Evolutionary conservation across 2,888 invertebrate genomes (phyloP), one percentile per base, ranked within the genome.

Genomic region (Drosophila anomelani): DNA sequence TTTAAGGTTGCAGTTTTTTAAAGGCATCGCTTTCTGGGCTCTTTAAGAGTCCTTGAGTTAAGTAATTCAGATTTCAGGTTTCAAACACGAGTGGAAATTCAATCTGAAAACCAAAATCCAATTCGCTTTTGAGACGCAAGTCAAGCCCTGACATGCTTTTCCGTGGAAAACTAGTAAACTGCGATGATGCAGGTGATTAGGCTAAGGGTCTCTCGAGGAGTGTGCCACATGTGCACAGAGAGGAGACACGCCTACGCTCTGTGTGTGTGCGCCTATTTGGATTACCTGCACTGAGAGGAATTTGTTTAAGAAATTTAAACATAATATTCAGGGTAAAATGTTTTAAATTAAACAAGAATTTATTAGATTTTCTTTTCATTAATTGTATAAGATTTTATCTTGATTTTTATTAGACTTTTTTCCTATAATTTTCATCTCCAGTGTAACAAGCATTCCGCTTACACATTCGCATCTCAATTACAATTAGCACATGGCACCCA

Each of bases 401-500:
- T 0, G 3, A 34, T 51, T 34, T 51, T 51, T 20, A 34, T 34
- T 6, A 3, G 34, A n/a, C 13, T 6, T 39, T 39, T n/a, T 13
- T 39, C 0, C 9, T 4, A 41, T 13, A 13, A 57, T 41, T 29
- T 43, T 36, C 2, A 6, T 1, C 15, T 20, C 26, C 34, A 64
- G 64, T 66, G 64, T 66, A 66, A 43, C 51, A 64, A 34, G 23
- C n/a, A 38, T 10, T 23, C 34, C n/a, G 55, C 34, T 49, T 26
- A 43, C 61, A 44, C 59, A 69, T 36, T 70, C 76, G 69, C 78
- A 80, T 78, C 81, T 88, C 83, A 88, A 88, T 86, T 88, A 88
- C 86, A 85, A 88, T 84, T 84, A 84, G 88, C 88, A 88, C 84
- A 68, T 70, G 70, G 47, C 70, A 70, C 57, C 68, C 57, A 49